These are phyloP conservation scores for Hippopotamus amphibius DNA, from an alignment of 2,113 vertebrate genomes.

Conservation along the genomic window DNA sequence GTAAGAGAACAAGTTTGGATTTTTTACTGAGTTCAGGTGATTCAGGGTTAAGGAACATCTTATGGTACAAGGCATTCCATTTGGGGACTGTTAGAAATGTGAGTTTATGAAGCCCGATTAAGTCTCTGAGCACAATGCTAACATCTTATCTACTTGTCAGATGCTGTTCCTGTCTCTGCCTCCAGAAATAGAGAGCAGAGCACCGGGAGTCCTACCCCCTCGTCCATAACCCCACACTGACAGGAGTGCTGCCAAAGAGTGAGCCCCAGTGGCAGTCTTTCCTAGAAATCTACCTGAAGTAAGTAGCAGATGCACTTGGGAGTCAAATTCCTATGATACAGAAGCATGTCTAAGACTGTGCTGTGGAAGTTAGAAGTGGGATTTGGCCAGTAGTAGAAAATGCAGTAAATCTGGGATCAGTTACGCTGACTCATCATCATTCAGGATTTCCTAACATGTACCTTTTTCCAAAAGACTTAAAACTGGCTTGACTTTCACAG, in stretches of 20 bases:
- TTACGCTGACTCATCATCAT: slow-evolving; percentile 4
- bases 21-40: slow-evolving; percentile 3
- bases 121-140: slow-evolving; percentile 3
- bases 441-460: background rate
- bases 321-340: background rate
- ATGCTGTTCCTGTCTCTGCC: background rate
- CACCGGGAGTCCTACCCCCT: background rate
- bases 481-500: slow-evolving; percentile 1
- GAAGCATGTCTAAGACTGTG: background rate
- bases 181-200: slow-evolving; percentile 6
- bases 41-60: slow-evolving; percentile 7
- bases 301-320: background rate
- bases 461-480: slow-evolving; percentile 52
- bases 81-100: background rate
- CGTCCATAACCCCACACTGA: background rate
- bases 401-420: background rate
- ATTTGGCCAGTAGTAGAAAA: slow-evolving; percentile 2
- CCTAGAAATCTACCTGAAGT: background rate
- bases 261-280: background rate
- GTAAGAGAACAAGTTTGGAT: background rate
- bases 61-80: background rate
- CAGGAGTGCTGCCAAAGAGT: background rate
- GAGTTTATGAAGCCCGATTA: background rate
- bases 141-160: background rate
- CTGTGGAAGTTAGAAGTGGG: background rate